Evolutionary conservation across 2,113 vertebrate species (phyloP), one percentile per base, ranked within the genome.

Genomic region (Myodes glareolus): DNA sequence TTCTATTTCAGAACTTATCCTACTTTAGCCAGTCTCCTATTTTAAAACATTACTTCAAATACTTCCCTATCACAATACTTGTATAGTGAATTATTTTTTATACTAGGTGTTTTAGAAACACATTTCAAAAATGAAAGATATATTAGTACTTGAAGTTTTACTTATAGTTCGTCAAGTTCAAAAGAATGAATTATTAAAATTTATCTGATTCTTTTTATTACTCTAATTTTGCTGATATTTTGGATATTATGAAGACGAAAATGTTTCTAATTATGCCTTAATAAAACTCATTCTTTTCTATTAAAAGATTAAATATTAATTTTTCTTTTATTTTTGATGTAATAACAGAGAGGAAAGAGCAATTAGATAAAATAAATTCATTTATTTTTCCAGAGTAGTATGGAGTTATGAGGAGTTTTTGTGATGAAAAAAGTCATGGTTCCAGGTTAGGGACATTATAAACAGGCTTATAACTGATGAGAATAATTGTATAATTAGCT

Each of bases 161-260:
- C 39, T 86, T 85, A 84, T 10, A 42, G 36, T 89, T 7, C 88
- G 23, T 78, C 21, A 94, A 95, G 9, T 82, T 95, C 33, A 92
- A 97, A 97, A 93, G 45, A 45, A 92, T 73, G 23, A 94, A 93
- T 91, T 73, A 96, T 21, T 94, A 42, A 94, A 73, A 84, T 90
- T 47, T 93, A 90, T 65, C 50, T 88, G 58, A 94, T 94, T 94
- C 50, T 75, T 23, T 88, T 88, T 86, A 58, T 92, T 76, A 92
- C 11, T 94, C 33, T 47, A 95, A 85, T 63, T 96, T 52, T 92
- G 65, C 2, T 50, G 31, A 90, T 68, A 95, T 3, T 91, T 10
- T n/a, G 50, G 76, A 93, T 67, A 4, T 73, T 70, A 19, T 63
- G 73, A 78, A 91, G 36, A 92, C 70, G 4, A n/a, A 89, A 82